Evolutionary conservation across 2,113 vertebrate genomes (phyloP).

Genomic region (Albula goreensis): DNA sequence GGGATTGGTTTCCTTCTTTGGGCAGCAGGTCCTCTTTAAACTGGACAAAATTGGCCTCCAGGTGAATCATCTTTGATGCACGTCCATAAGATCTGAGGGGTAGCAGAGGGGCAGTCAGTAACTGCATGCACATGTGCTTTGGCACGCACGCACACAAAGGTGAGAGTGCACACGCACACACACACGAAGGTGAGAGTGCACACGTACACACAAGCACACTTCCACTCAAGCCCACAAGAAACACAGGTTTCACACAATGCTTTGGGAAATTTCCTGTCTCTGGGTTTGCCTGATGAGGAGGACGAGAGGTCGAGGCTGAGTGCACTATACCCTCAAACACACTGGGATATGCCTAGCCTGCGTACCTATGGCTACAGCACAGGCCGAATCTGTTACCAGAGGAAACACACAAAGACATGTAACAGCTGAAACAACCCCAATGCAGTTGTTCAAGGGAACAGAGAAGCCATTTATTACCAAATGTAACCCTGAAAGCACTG

Average conservation of each 20-base stretch:
- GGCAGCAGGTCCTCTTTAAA: constrained; percentile 98
- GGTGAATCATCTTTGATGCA: constrained; percentile 97
- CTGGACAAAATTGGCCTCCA: constrained; percentile 97
- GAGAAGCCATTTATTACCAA: neutral
- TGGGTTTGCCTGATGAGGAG: neutral
- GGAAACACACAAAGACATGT: neutral
- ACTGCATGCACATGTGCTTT: neutral
- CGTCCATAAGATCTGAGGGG: constrained; percentile 87
- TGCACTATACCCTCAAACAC: no score
- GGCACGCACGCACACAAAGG: neutral
- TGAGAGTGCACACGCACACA: neutral
- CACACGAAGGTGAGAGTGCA: no score
- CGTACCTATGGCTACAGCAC: neutral
- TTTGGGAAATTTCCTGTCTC: no score
- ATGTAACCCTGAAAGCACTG: no score
- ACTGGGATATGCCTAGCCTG: neutral
- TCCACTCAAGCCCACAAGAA: neutral
- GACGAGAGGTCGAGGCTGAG: no score
- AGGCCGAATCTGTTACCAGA: neutral
- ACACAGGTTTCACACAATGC: no score
- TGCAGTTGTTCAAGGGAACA: neutral
- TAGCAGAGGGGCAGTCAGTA: neutral
- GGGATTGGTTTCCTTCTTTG: constrained; percentile 94
- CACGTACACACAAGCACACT: no score
- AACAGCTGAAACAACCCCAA: neutral